Evolutionary conservation across 2,888 invertebrate species (phyloP).

Genomic region (Leptinotarsa juncta): DNA sequence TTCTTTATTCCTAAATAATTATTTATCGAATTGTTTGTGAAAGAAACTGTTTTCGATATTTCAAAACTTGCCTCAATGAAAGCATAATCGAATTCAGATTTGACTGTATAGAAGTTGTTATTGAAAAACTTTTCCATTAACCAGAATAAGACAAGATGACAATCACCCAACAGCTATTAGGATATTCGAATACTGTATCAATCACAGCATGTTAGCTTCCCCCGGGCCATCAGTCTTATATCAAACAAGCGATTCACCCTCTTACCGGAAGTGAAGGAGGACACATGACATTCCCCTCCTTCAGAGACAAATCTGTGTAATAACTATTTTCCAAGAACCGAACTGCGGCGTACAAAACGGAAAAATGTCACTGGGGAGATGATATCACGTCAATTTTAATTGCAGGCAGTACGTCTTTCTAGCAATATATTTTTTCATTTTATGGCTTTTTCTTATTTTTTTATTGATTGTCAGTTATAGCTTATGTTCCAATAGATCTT

Average conservation of each 20-base stretch:
- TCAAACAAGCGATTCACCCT: conserved; percentile 53
- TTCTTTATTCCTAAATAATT: no score
- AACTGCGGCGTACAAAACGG: conserved; percentile 51
- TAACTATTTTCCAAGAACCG: conserved; percentile 57
- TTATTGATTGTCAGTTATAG: background rate
- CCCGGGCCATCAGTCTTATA: conserved; percentile 56
- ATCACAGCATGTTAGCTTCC: conserved; percentile 56
- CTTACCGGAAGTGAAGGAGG: conserved; percentile 45
- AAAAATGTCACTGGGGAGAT: conserved; percentile 49
- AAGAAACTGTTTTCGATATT: no score
- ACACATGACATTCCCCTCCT: conserved; percentile 35
- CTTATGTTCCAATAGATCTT: background rate
- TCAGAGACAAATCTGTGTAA: conserved; percentile 60
- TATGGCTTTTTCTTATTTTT: background rate
- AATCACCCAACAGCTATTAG: conserved; percentile 51
- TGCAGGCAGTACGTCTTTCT: conserved; percentile 28
- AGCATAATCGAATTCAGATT: no score
- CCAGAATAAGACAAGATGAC: conserved; percentile 37
- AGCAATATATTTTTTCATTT: conserved; percentile 1
- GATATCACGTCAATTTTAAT: conserved; percentile 52
- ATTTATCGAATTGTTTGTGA: no score
- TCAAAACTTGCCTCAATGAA: no score
- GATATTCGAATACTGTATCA: conserved; percentile 58
- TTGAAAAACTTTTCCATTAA: conserved; percentile 32
- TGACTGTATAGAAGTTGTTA: no score